A percentile compares a stretch with the other conserved stretches of the same genome.
Evolutionary conservation across 2,113 vertebrate genomes (phyloP).

Genomic region (Sigmodon hispidus): DNA sequence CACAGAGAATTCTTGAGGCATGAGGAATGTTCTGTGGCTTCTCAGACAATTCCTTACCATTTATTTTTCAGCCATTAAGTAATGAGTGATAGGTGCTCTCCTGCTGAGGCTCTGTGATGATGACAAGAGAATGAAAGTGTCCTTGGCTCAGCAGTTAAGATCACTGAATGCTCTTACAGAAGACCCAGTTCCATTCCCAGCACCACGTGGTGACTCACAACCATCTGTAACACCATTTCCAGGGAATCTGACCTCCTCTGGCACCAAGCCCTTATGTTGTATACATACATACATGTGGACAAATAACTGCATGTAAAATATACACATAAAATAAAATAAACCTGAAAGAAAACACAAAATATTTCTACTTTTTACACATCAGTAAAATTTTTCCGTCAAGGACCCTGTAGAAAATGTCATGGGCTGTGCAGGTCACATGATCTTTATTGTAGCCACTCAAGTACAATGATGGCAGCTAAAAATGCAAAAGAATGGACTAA

Average conservation of each 20-base stretch:
- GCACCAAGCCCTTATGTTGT: not conserved
- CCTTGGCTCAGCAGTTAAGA: not conserved
- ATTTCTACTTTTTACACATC: not conserved
- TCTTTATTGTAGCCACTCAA: not conserved
- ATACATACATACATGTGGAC: not conserved
- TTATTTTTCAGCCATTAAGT: slow-evolving; percentile 6
- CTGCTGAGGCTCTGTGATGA: not conserved
- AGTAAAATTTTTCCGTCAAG: not conserved
- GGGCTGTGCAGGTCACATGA: not conserved
- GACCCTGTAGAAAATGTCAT: not conserved
- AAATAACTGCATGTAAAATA: not conserved
- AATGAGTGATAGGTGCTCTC: not conserved
- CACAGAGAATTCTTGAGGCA: not conserved
- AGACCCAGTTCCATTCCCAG: not conserved
- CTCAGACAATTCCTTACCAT: not conserved
- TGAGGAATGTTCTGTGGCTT: not conserved
- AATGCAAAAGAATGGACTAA: not conserved
- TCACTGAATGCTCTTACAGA: not conserved
- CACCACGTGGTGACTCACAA: not conserved
- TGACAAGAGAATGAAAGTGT: not conserved
- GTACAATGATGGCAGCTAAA: not conserved
- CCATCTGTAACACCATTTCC: not conserved
- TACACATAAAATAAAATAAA: not conserved
- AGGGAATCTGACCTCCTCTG: not conserved
- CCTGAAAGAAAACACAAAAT: not conserved